phyloP scores from a whole-genome alignment of 2,888 invertebrate species.

The Zygothrica quintamaculata region DNA sequence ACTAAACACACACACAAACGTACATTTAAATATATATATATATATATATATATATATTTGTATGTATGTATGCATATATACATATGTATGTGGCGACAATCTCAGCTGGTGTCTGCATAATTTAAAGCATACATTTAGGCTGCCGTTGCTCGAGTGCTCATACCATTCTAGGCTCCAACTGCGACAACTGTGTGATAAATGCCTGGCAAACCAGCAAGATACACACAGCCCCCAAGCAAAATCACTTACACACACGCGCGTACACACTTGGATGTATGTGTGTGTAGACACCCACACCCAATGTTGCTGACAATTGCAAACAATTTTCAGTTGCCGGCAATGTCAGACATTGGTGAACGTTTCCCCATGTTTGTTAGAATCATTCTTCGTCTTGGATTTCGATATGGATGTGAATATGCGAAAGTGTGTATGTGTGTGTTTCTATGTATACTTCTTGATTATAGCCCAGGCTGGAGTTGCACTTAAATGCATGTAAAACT shows the following conservation, averaged over 20 bases:
- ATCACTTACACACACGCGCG: constrained; percentile 16
- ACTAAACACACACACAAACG: constrained; percentile 24
- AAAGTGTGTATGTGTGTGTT: too few relatives aligned
- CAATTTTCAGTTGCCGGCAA: constrained; percentile 54
- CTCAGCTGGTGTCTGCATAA: constrained; percentile 80
- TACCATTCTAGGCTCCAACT: constrained; percentile 50
- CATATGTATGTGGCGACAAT: constrained; percentile 51
- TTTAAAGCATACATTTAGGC: constrained; percentile 81
- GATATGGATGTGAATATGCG: too few relatives aligned
- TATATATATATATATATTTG: constrained; percentile 17
- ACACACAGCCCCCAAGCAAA: constrained; percentile 14
- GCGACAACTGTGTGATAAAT: constrained; percentile 75
- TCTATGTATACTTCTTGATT: constrained; percentile 49
- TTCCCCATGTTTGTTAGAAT: constrained; percentile 52
- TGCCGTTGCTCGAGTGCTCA: constrained; percentile 50
- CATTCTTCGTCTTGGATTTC: constrained; percentile 65
- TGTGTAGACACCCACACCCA: constrained; percentile 12
- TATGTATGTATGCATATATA: too few relatives aligned
- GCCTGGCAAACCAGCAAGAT: constrained; percentile 53
- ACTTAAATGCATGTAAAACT: constrained; percentile 52
- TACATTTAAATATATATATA: constrained; percentile 16
- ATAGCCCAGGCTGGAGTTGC: constrained; percentile 35
- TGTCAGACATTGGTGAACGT: constrained; percentile 34
- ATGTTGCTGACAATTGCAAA: constrained; percentile 63
- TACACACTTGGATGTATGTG: too few relatives aligned